Evolutionary conservation across 1,140 invertebrate genomes (phyloP), one percentile per base, ranked within the genome.

Genomic region (Aphis gossypii): DNA sequence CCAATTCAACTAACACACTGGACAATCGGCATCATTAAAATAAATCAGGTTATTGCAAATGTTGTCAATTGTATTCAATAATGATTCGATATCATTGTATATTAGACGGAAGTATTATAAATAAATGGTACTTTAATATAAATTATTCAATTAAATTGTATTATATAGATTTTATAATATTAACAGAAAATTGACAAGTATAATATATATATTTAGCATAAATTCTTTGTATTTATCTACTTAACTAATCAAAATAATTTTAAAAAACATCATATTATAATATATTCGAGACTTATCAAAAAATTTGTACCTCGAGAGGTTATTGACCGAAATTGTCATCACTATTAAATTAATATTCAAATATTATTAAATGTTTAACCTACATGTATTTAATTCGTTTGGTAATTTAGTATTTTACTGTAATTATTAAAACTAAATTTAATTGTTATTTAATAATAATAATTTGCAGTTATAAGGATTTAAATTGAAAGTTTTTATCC

Each of bases 31-130:
- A 41, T 48, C n/a, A 88, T 88, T 88, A n/a, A 48, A 88, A 76
- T 51, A 88, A 88, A 48, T 88, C 46, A 88, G 46, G 46, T 88
- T 88, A 35, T 87, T 87, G 46, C 11, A 23, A 41, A 86, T 46
- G 23, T 35, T 51, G 11, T 35, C 60, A 18, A 76, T 76, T n/a
- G 60, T 30, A 76, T 76, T n/a, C 60, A 76, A 35, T 76, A 14
- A n/a, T n/a, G 30, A 76, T 76, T 76, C 11, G 18, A 76, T 18
- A 76, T 14, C 30, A 76, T n/a, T 76, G 14, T 11, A 18, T 76
- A 68, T 68, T 60, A 68, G 3, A 68, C 4, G 2, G 14, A 76
- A 14, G n/a, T 76, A 35, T 76, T n/a, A 76, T 76, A 11, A 76
- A 18, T n/a, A 23, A 4, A 68, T n/a, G 18, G 4, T n/a, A n/a